Conservation (phyloP, 1,140 invertebrate genomes). For the Bombus huntii region DNA sequence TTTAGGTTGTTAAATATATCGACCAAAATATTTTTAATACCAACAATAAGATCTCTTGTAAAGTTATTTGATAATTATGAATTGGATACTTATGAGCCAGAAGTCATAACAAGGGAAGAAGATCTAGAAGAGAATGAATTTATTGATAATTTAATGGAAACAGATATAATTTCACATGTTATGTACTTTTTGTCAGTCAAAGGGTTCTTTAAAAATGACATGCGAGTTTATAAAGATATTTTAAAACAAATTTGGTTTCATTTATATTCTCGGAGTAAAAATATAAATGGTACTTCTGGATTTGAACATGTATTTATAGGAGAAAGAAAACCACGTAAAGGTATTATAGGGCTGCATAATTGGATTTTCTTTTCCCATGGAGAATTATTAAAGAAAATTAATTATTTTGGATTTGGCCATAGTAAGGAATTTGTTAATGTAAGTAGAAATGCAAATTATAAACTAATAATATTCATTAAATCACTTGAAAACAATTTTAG, state of each 20-base stretch:
- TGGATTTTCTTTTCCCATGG: constrained; percentile 83
- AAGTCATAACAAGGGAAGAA: constrained; percentile 82
- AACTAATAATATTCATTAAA: neutral
- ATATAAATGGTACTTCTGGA: constrained; percentile 74
- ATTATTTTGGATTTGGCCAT: constrained; percentile 81
- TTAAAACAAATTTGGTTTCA: constrained; percentile 90
- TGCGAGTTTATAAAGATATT: constrained; percentile 84
- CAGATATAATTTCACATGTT: constrained; percentile 82
- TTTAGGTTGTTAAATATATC: constrained; percentile 62
- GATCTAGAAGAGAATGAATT: constrained; percentile 82
- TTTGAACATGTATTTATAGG: constrained; percentile 84
- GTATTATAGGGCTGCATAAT: constrained; percentile 83
- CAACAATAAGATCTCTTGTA: constrained; percentile 67
- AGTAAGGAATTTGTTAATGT: constrained; percentile 71
- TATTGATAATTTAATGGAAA: constrained; percentile 82
- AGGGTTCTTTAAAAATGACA: constrained; percentile 66
- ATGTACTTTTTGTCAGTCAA: constrained; percentile 82
- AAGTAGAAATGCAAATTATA: constrained; percentile 49
- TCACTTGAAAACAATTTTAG: constrained; percentile 38
- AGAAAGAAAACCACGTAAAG: constrained; percentile 77
- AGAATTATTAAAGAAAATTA: constrained; percentile 75
- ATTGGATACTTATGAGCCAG: constrained; percentile 74
- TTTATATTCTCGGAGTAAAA: constrained; percentile 87
- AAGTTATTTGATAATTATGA: constrained; percentile 77
- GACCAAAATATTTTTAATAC: constrained; percentile 20